Evolutionary conservation across 2,797 vertebrate species (phyloP).

Genomic region (Paguma larvata): DNA sequence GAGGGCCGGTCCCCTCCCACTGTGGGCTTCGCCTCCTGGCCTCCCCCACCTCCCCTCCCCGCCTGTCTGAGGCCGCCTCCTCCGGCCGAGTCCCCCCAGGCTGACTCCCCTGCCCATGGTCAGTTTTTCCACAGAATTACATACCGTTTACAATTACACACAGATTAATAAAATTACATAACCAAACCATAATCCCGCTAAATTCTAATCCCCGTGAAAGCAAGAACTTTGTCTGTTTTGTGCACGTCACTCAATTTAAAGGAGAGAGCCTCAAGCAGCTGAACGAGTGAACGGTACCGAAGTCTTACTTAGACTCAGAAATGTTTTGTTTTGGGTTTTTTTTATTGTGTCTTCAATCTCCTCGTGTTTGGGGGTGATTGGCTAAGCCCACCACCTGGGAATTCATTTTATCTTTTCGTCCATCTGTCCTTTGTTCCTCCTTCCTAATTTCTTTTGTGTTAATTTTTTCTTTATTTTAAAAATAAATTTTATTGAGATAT

Average conservation of each 20-base stretch:
- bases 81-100: not conserved
- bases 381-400: rapidly evolving
- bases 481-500: not conserved
- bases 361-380: rapidly evolving
- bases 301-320: rapidly evolving
- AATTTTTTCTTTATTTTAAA: not conserved
- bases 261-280: not conserved
- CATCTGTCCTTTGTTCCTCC: not conserved
- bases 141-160: too few species aligned
- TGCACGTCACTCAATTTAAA: not conserved
- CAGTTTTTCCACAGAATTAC: not conserved
- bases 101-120: not conserved
- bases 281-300: not conserved
- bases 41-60: too few species aligned
- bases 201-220: not conserved
- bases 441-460: not conserved
- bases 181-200: not conserved
- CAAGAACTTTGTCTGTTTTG: not conserved
- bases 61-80: not conserved
- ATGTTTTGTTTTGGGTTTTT: too few species aligned
- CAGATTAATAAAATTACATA: not conserved
- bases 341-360: rapidly evolving
- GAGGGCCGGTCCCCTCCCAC: not conserved
- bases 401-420: rapidly evolving
- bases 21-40: not conserved